These are phyloP conservation scores for Bettongia penicillata DNA, from an alignment of 2,113 vertebrate genomes.

Conservation along the genomic window DNA sequence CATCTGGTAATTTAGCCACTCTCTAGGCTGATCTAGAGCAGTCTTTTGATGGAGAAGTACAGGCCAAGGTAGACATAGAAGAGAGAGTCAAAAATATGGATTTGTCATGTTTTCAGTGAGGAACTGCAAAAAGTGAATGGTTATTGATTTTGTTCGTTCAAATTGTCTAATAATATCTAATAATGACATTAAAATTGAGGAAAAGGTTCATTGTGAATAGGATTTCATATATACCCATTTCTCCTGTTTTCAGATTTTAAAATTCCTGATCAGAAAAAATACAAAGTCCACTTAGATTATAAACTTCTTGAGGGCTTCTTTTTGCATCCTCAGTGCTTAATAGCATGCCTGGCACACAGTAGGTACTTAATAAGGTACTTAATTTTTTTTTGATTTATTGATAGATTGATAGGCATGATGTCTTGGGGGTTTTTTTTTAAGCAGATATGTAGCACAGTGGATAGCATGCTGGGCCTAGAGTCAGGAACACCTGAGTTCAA, in stretches of 20 bases:
- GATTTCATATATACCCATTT: neutral
- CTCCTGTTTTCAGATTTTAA: neutral
- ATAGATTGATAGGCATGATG: too few species aligned
- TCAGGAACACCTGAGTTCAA: neutral
- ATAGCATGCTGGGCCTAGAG: neutral
- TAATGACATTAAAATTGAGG: neutral
- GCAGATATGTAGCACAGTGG: too few species aligned
- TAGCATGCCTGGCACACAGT: neutral
- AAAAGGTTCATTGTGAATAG: neutral
- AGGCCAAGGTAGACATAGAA: neutral
- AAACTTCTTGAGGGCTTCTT: neutral
- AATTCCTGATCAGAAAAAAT: neutral
- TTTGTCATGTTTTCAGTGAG: constrained; percentile 26
- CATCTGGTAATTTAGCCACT: neutral
- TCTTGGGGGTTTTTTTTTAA: too few species aligned
- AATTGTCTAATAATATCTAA: neutral
- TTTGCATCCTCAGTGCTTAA: neutral
- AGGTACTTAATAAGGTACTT: neutral
- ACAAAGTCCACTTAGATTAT: neutral
- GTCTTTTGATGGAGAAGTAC: neutral
- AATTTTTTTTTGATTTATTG: neutral
- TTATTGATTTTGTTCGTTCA: neutral
- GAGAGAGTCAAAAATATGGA: neutral
- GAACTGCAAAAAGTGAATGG: neutral
- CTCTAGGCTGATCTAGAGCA: neutral